Conservation (phyloP, 2,113 vertebrate species). For the Andinoacara biseriatus region DNA sequence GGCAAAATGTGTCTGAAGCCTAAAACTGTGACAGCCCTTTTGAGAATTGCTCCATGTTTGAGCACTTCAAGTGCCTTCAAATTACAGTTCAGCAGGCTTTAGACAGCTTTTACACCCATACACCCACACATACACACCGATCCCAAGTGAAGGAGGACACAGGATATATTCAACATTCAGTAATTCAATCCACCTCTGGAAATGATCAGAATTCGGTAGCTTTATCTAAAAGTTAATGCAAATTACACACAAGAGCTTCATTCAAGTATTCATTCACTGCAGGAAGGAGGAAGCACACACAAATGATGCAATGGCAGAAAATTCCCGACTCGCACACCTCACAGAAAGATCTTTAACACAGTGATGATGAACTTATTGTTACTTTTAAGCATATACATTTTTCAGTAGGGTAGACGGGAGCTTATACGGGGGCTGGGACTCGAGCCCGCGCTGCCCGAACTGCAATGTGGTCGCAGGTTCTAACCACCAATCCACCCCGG, state of each 20-base stretch:
- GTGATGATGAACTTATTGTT: background rate
- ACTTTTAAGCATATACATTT: background rate
- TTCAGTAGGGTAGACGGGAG: too few relatives aligned
- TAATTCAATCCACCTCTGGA: background rate
- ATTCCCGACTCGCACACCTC: rapidly evolving
- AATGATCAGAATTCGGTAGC: background rate
- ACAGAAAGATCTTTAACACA: background rate
- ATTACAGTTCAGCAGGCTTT: background rate
- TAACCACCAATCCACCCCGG: too few relatives aligned
- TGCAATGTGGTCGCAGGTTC: too few relatives aligned
- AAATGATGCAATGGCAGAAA: background rate
- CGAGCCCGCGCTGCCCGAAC: too few relatives aligned
- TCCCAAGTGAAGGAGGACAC: background rate
- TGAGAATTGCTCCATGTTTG: background rate
- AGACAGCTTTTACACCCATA: background rate
- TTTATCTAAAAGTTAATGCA: background rate
- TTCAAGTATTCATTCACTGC: background rate
- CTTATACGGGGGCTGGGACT: too few relatives aligned
- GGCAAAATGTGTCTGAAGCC: background rate
- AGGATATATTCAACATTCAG: conserved; percentile 2
- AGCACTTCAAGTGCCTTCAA: background rate
- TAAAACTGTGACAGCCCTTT: background rate
- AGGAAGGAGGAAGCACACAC: rapidly evolving
- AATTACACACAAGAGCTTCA: background rate
- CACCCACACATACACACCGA: background rate